Evolutionary conservation across 2,888 invertebrate genomes (phyloP), one percentile per base, ranked within the genome.

Genomic region (Emmelina monodactyla): DNA sequence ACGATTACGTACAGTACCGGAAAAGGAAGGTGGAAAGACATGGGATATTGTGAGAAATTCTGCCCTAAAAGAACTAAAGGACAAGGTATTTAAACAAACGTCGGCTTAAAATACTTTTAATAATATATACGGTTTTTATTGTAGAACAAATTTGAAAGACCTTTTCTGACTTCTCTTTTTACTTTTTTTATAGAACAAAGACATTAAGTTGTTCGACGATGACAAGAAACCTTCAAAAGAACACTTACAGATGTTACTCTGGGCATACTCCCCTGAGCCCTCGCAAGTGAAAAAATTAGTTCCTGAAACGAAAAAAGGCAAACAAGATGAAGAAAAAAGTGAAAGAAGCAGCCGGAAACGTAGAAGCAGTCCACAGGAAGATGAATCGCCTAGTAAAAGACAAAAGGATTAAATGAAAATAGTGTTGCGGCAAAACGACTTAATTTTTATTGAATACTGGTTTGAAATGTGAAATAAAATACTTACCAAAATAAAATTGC

Each of bases 41-140:
- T 91, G 91, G 91, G 91, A 91, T 60, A 85, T 91, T 38, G 82
- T 88, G 5, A 71, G 91, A 45, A 91, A 91, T 51, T 59, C 62
- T 0, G 82, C 83, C 19, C 68, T 91, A 1, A 82, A 84, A 25
- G 72, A 78, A 10, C 65, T 90, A 0, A 76, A 59, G 40, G 65
- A 69, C 22, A 67, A 73, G 65, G 76, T 76, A 37, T 4, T 2
- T 7, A 16, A 32, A 22, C n/a, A n/a, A n/a, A n/a, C n/a, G n/a
- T n/a, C n/a, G n/a, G n/a, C n/a, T n/a, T n/a, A n/a, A n/a, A n/a
- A n/a, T n/a, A n/a, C n/a, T n/a, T n/a, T n/a, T n/a, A n/a, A n/a
- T n/a, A n/a, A n/a, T n/a, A n/a, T n/a, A n/a, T n/a, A n/a, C n/a
- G n/a, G n/a, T n/a, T n/a, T n/a, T n/a, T n/a, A n/a, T n/a, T n/a